Percentiles rank a stretch among this genome's conserved stretches.
phyloP scores from a whole-genome alignment of 2,113 vertebrate genomes.

The Xiphias gladius region DNA sequence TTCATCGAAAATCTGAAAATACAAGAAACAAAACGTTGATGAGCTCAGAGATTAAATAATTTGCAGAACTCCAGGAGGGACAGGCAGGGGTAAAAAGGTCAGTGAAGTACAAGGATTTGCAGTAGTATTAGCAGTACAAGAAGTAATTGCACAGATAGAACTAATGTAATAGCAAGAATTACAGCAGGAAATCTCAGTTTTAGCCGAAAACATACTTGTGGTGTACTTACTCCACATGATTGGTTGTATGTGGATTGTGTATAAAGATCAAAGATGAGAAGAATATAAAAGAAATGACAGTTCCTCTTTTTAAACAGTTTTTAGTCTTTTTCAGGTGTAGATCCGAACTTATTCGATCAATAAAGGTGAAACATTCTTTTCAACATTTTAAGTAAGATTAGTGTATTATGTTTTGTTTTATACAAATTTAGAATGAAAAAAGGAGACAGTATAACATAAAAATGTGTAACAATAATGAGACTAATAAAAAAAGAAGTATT shows the following conservation, averaged over 20 bases:
- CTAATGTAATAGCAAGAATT: not conserved
- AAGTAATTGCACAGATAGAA: not conserved
- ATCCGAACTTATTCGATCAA: constrained; percentile 20
- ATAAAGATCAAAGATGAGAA: not conserved
- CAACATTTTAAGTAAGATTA: too few relatives aligned
- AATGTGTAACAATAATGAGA: too few relatives aligned
- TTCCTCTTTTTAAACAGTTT: constrained; percentile 12
- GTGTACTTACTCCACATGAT: not conserved
- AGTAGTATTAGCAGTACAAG: not conserved
- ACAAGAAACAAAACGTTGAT: not conserved
- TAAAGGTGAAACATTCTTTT: not conserved
- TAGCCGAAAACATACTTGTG: not conserved
- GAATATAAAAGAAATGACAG: not conserved
- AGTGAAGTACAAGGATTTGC: not conserved
- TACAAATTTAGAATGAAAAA: too few relatives aligned
- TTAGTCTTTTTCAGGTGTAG: not conserved
- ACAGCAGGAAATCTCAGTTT: not conserved
- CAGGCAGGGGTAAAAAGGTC: too few relatives aligned
- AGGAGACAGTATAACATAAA: too few relatives aligned
- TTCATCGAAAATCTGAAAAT: constrained; percentile 2
- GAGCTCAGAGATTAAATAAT: not conserved
- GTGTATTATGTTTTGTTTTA: too few relatives aligned
- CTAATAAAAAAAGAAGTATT: too few relatives aligned
- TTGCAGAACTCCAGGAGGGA: not conserved
- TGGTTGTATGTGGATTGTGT: not conserved